Percentiles rank a stretch among this genome's conserved stretches.
phyloP scores from a whole-genome alignment of 2,888 invertebrate species.

The Andrena camellia region DNA sequence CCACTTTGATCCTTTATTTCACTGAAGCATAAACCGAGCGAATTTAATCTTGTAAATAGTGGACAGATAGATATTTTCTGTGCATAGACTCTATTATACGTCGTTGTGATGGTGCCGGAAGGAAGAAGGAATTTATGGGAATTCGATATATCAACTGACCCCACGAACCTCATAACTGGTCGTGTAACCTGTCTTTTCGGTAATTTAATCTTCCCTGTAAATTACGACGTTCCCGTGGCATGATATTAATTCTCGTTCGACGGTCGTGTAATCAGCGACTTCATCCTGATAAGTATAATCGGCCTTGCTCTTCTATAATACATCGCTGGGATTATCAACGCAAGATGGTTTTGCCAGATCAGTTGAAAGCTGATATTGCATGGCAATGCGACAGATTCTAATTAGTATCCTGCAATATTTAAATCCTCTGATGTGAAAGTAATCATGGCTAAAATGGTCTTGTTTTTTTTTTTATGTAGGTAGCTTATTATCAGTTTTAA shows the following conservation, averaged over 20 bases:
- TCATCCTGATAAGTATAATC: conserved; percentile 29
- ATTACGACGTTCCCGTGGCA: conserved; percentile 41
- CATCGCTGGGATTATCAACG: conserved; percentile 8
- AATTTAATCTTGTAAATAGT: conserved; percentile 1
- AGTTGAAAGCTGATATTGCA: neutral
- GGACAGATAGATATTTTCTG: neutral
- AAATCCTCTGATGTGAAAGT: neutral
- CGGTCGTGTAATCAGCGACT: conserved; percentile 20
- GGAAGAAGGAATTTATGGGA: conserved; percentile 26
- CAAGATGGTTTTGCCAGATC: neutral
- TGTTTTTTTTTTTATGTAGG: no score
- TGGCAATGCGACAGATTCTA: neutral
- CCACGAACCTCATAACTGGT: conserved; percentile 25
- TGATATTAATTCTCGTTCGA: conserved; percentile 36
- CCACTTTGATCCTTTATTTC: neutral
- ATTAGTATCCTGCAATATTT: neutral
- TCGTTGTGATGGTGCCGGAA: conserved; percentile 24
- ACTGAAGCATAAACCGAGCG: conserved; percentile 7
- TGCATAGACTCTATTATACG: neutral
- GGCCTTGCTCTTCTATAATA: neutral
- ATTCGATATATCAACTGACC: conserved; percentile 35
- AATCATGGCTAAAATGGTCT: no score
- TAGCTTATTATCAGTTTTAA: neutral
- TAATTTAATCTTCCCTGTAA: conserved; percentile 50
- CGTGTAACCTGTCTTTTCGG: conserved; percentile 34